Evolutionary conservation across 2,797 vertebrate species (phyloP).

Genomic region (Molossus alvarezi): DNA sequence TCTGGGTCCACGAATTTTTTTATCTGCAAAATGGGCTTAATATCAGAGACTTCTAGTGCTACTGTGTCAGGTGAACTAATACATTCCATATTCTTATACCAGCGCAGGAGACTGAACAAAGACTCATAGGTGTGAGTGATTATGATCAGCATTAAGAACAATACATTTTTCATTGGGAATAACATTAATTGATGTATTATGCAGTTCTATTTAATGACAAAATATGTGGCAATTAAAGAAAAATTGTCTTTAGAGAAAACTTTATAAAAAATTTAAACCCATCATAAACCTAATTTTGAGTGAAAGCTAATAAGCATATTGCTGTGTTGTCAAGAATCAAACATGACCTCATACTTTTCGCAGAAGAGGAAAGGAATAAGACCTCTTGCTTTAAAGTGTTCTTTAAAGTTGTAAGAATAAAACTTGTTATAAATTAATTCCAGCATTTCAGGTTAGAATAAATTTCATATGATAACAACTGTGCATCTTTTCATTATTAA

Average conservation of each 20-base stretch:
- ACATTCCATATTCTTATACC: neutral
- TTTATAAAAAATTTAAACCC: constrained; percentile 50
- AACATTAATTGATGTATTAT: neutral
- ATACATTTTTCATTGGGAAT: neutral
- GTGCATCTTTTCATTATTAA: constrained; percentile 87
- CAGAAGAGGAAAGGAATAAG: constrained; percentile 56
- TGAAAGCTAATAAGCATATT: constrained; percentile 38
- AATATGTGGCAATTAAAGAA: constrained; percentile 46
- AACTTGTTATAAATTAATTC: constrained; percentile 82
- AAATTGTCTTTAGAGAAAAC: constrained; percentile 8
- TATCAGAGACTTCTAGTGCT: neutral
- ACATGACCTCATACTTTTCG: constrained; percentile 61
- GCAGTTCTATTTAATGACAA: neutral
- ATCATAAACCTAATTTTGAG: constrained; percentile 53
- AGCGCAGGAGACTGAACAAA: neutral
- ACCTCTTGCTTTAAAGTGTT: constrained; percentile 62
- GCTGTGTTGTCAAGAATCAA: neutral
- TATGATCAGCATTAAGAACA: neutral
- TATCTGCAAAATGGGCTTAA: neutral
- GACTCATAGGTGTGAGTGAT: neutral
- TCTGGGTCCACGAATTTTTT: neutral
- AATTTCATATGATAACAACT: constrained; percentile 81
- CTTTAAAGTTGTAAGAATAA: constrained; percentile 66
- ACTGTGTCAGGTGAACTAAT: neutral
- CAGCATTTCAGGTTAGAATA: constrained; percentile 77